Conservation (phyloP, 2,888 invertebrate genomes). For the Chelonus formosanus region DNA sequence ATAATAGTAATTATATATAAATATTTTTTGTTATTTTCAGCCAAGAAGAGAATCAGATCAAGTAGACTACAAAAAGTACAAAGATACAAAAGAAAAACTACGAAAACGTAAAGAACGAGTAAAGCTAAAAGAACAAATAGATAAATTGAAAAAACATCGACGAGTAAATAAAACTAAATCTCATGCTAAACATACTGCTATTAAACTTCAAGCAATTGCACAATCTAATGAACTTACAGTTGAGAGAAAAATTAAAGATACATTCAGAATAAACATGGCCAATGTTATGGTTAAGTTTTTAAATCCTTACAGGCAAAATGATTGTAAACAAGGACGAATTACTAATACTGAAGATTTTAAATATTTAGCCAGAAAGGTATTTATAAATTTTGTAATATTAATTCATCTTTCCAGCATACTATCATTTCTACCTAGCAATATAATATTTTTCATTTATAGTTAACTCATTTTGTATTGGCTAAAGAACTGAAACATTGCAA, state of each 20-base stretch:
- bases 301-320: constrained; percentile 86
- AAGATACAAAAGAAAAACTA: constrained; percentile 81
- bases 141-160: constrained; percentile 65
- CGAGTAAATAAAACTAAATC: constrained; percentile 57
- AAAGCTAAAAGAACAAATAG: constrained; percentile 65
- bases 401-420: too few relatives aligned
- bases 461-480: constrained; percentile 94
- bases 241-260: constrained; percentile 82
- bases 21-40: constrained; percentile 62
- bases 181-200: constrained; percentile 53
- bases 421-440: constrained; percentile 3
- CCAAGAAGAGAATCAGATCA: constrained; percentile 84
- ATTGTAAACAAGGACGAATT: constrained; percentile 86
- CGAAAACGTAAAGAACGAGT: constrained; percentile 74
- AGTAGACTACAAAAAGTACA: constrained; percentile 77
- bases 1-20: neutral
- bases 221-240: constrained; percentile 67
- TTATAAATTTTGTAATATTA: constrained; percentile 12
- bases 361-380: constrained; percentile 90
- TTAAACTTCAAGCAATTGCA: constrained; percentile 56
- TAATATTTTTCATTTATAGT: constrained; percentile 68
- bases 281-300: constrained; percentile 86
- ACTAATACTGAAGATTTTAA: constrained; percentile 92
- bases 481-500: constrained; percentile 94
- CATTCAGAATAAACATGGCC: constrained; percentile 82